Conservation (phyloP, 2,113 vertebrate genomes). For the Chitala chitala region DNA sequence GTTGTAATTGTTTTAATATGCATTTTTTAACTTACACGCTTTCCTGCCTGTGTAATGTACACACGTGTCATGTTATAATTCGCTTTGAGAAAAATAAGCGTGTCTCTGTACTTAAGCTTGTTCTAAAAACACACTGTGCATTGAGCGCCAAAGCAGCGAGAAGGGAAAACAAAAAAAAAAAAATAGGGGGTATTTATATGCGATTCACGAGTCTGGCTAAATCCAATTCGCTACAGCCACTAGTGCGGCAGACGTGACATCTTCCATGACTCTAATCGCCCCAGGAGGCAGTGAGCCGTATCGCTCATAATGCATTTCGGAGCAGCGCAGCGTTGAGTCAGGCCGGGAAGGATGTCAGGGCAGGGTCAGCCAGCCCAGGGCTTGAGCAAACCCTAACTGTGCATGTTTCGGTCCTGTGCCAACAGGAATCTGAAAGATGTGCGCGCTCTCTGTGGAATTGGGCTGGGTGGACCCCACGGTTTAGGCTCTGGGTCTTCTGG, state of each 20-base stretch:
- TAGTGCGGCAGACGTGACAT: constrained; percentile 1
- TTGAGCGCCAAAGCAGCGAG: no score
- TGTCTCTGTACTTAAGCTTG: neutral
- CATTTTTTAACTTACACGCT: neutral
- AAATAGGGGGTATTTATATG: constrained; percentile 15
- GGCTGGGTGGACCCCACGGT: neutral
- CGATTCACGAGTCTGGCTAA: neutral
- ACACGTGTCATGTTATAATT: neutral
- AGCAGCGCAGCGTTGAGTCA: neutral
- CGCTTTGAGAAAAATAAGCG: neutral
- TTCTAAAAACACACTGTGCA: neutral
- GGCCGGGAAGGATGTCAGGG: neutral
- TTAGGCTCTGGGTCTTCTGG: neutral
- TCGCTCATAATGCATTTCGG: constrained; percentile 8
- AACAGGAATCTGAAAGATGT: neutral
- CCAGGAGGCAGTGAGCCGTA: neutral
- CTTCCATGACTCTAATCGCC: constrained; percentile 12
- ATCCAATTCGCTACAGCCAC: constrained; percentile 7
- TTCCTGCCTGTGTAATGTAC: constrained; percentile 1
- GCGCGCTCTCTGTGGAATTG: neutral
- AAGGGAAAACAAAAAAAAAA: no score
- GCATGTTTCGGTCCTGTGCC: neutral
- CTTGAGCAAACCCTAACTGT: neutral
- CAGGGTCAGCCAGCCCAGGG: neutral
- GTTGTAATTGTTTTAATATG: neutral